Conservation (phyloP, 2,888 invertebrate genomes). For the Orthonychiurus folsomi region DNA sequence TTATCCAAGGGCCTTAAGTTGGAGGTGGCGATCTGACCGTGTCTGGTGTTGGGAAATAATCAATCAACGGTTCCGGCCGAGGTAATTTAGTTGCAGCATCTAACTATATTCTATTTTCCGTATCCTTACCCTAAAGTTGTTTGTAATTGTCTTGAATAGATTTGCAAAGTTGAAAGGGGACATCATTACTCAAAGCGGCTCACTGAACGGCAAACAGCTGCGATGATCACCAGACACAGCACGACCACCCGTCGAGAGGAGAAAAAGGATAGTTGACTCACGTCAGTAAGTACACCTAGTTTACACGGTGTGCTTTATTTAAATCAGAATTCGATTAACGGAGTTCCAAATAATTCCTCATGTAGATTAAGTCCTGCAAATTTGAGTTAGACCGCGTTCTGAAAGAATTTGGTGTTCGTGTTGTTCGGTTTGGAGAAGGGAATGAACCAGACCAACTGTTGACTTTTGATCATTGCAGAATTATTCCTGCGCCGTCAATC, state of each 20-base stretch:
- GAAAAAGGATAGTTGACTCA: neutral
- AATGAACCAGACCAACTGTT: neutral
- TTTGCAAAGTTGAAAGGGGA: conserved; percentile 9
- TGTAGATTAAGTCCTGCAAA: neutral
- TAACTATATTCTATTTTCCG: too few species aligned
- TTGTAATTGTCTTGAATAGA: neutral
- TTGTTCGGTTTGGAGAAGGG: neutral
- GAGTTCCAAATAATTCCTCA: too few species aligned
- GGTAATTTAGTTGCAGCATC: too few species aligned
- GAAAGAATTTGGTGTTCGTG: neutral
- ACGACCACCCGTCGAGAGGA: conserved; percentile 3
- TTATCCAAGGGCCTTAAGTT: neutral
- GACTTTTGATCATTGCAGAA: conserved; percentile 7
- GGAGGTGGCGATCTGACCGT: neutral
- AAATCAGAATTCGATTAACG: too few species aligned
- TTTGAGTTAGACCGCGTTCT: neutral
- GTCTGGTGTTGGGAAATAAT: conserved; percentile 9
- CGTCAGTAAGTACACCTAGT: neutral
- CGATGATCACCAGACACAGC: conserved; percentile 9
- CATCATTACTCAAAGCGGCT: neutral
- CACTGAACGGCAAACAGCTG: conserved; percentile 3
- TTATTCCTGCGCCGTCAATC: conserved; percentile 16
- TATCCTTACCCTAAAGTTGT: neutral
- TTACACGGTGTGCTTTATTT: too few species aligned
- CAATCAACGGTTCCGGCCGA: conserved; percentile 15